Conservation (phyloP, 2,113 vertebrate species). For the Aphyosemion australe region DNA sequence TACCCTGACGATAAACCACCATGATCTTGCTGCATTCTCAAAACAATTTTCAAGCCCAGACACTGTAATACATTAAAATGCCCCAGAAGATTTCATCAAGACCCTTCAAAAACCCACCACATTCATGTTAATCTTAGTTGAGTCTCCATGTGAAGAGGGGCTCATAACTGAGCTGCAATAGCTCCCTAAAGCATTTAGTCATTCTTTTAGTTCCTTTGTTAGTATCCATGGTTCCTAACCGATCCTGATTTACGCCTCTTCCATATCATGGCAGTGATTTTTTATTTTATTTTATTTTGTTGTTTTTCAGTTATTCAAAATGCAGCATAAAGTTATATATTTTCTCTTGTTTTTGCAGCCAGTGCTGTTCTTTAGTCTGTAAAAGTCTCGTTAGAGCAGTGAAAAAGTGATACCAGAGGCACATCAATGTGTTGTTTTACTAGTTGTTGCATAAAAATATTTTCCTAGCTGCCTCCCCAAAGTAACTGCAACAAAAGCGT, state of each 20-base stretch:
- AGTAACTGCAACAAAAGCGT: not conserved
- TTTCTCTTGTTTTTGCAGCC: conserved; percentile 6
- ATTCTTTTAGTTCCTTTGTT: not conserved
- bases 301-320: conserved; percentile 33
- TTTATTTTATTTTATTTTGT: conserved; percentile 3
- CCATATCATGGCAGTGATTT: conserved; percentile 20
- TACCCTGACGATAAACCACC: too few species aligned
- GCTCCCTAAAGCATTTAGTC: not conserved
- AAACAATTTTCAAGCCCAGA: too few species aligned
- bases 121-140: too few species aligned
- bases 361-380: conserved; percentile 1
- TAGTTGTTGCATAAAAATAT: not conserved
- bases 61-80: too few species aligned
- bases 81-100: too few species aligned
- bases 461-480: not conserved
- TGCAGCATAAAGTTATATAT: not conserved
- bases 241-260: conserved; percentile 13
- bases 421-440: not conserved
- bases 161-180: not conserved
- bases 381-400: not conserved
- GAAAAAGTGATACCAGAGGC: not conserved
- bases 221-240: not conserved
- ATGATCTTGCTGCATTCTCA: too few species aligned
- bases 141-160: not conserved
- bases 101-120: too few species aligned